Evolutionary conservation across 1,140 invertebrate genomes (phyloP).

Genomic region (Drosophila repleta): DNA sequence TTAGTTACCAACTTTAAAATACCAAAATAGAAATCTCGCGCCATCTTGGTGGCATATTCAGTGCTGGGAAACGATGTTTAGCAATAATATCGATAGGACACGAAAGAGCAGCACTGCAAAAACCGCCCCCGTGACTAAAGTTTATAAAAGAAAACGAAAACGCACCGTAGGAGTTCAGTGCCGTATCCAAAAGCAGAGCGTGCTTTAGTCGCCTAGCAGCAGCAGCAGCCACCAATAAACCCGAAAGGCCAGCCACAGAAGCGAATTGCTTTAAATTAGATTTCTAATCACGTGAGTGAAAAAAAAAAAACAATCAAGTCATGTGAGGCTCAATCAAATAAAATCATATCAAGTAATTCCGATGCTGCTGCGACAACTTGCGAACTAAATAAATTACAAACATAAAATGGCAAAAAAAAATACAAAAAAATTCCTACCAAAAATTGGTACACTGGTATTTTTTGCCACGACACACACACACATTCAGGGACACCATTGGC

Average conservation of each 20-base stretch:
- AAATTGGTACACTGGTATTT: slow-evolving; percentile 59
- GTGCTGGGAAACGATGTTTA: background rate
- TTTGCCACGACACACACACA: slow-evolving; percentile 69
- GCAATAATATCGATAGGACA: slow-evolving; percentile 17
- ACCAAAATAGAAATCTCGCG: background rate
- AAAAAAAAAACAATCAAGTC: slow-evolving; percentile 48
- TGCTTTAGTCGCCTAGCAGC: slow-evolving; percentile 61
- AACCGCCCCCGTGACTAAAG: slow-evolving; percentile 75
- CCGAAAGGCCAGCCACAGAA: slow-evolving; percentile 76
- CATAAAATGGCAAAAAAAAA: slow-evolving; percentile 21
- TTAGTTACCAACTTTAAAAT: background rate
- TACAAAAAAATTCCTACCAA: slow-evolving; percentile 21
- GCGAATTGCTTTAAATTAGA: slow-evolving; percentile 76
- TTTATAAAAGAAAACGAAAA: slow-evolving; percentile 73
- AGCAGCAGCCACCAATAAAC: slow-evolving; percentile 72
- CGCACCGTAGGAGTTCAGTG: slow-evolving; percentile 59
- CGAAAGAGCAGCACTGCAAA: slow-evolving; percentile 20
- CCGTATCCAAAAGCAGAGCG: slow-evolving; percentile 61
- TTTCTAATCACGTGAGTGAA: slow-evolving; percentile 80
- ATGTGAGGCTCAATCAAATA: slow-evolving; percentile 53
- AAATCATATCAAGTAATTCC: slow-evolving; percentile 11
- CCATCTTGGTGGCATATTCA: background rate
- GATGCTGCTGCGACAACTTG: slow-evolving; percentile 54
- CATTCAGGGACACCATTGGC: slow-evolving; percentile 41
- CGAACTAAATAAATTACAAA: slow-evolving; percentile 25